These are phyloP conservation scores for Cossypha polioptera DNA, from an alignment of 2,797 vertebrate genomes.

Conservation along the genomic window DNA sequence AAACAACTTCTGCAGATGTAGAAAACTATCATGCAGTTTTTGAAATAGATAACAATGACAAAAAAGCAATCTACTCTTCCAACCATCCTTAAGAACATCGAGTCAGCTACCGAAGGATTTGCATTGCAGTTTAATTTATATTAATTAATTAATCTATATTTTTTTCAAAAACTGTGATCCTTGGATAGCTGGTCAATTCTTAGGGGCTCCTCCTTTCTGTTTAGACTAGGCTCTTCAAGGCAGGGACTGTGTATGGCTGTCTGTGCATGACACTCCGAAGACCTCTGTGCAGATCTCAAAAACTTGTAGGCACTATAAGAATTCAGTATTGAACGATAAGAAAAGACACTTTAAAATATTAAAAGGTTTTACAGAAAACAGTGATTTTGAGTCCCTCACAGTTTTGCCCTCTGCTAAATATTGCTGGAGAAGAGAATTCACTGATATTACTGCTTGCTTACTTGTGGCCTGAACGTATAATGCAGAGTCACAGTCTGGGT, in stretches of 20 bases:
- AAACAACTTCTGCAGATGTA: no score
- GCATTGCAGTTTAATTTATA: not conserved
- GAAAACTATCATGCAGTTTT: not conserved
- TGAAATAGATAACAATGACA: not conserved
- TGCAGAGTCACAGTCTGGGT: constrained; percentile 36
- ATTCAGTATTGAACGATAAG: not conserved
- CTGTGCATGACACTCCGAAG: not conserved
- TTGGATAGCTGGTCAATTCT: not conserved
- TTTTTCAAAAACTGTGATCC: not conserved
- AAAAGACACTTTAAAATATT: not conserved
- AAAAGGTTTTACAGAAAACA: not conserved
- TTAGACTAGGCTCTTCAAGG: not conserved
- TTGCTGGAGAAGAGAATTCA: not conserved
- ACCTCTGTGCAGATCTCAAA: not conserved
- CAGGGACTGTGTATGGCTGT: not conserved
- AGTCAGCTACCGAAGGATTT: not conserved
- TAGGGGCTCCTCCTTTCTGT: not conserved
- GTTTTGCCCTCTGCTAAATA: not conserved
- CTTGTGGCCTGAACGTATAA: constrained; percentile 5
- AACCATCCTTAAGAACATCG: not conserved
- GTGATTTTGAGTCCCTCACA: not conserved
- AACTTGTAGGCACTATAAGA: not conserved
- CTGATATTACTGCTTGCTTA: constrained; percentile 16
- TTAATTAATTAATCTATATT: not conserved
- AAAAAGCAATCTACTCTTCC: not conserved